Evolutionary conservation across 2,888 invertebrate species (phyloP), one percentile per base, ranked within the genome.

Genomic region (Luffia ferchaultella): DNA sequence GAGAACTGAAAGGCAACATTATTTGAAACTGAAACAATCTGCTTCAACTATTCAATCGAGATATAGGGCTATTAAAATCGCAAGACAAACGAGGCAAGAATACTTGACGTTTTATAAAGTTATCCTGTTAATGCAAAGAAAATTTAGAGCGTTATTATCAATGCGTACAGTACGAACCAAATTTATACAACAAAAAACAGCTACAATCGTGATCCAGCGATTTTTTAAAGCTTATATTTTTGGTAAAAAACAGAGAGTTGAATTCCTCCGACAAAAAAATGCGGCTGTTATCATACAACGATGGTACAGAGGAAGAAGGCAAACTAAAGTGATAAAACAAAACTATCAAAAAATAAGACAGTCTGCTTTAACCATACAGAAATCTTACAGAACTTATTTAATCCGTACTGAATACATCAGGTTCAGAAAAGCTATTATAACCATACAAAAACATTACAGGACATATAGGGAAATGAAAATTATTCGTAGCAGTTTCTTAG

Each of bases 1-100:
- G 67, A 70, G 65, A 47, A 59, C 59, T 46, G 64, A 73, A 16
- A 76, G 78, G 48, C 50, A 60, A 1, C 50, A 64, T 1, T 89
- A 73, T 58, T 50, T 78, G 1, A 54, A 62, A 19, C 55, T 76
- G 15, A 80, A 73, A 51, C 62, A 70, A 7, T 72, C 85, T 2
- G 62, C 68, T 0, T 57, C 79, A 1, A 61, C 64, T 9, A 64
- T 90, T 46, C 90, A 90, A 62, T 70, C 59, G 1, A 68, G 73
- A 54, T 73, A 82, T 57, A 80, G 80, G 54, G 73, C 85, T 0
- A 70, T 65, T 53, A 55, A 67, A 43, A 46, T 58, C 1, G 75
- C 70, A 65, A 73, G 66, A 56, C 56, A 57, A 52, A 55, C 60
- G 2, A 63, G 66, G 54, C 49, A 54, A 2, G 45, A 62, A 16